These are phyloP conservation scores for Tenthredo mesomela DNA, from an alignment of 2,888 invertebrate species.

Conservation along the genomic window DNA sequence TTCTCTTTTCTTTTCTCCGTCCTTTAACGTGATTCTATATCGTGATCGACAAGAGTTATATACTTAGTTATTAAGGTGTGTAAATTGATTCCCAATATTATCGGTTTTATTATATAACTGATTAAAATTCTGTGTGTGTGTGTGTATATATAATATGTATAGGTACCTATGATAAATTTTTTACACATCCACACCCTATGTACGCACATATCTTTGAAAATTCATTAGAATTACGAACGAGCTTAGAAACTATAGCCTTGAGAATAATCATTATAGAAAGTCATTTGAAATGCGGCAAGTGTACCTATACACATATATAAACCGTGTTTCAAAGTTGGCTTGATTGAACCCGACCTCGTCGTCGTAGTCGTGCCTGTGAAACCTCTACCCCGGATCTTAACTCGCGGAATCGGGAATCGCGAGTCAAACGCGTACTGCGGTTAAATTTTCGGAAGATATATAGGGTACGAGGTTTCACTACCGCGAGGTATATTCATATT, in stretches of 20 bases:
- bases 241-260: neutral
- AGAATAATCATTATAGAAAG: conserved; percentile 1
- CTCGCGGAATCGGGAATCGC: neutral
- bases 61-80: too few relatives aligned
- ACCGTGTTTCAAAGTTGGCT: conserved; percentile 26
- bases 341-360: conserved; percentile 20
- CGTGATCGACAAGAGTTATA: too few relatives aligned
- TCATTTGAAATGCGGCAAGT: conserved; percentile 4
- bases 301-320: neutral
- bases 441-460: conserved; percentile 14
- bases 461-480: neutral
- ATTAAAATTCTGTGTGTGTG: too few relatives aligned
- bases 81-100: too few relatives aligned
- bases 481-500: neutral
- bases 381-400: neutral
- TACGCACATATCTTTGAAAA: neutral
- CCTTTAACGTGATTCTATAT: too few relatives aligned
- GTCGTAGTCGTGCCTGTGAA: neutral
- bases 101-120: too few relatives aligned
- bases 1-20: too few relatives aligned
- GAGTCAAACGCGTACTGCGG: neutral
- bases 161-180: too few relatives aligned
- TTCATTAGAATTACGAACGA: neutral
- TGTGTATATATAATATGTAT: too few relatives aligned
- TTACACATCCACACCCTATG: neutral